phyloP scores from a whole-genome alignment of 2,888 invertebrate genomes.

The Latheticus oryzae region DNA sequence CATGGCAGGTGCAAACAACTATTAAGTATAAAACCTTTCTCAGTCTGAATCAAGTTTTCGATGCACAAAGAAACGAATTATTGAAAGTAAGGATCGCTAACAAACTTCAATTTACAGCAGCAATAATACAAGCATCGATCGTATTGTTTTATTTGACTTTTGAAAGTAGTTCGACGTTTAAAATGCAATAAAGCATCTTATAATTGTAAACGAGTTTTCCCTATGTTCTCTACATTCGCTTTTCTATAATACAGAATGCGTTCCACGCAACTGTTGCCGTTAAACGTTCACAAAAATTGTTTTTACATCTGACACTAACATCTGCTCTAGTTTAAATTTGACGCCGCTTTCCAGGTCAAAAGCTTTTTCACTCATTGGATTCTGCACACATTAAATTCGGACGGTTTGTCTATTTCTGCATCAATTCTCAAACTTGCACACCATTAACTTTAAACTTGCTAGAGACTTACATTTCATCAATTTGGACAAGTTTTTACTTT shows the following conservation, averaged over 20 bases:
- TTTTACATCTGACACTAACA: slow-evolving; percentile 47
- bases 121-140: slow-evolving; percentile 41
- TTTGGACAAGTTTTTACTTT: too few species aligned
- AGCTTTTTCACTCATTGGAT: slow-evolving; percentile 35
- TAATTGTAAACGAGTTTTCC: slow-evolving; percentile 48
- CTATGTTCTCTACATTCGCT: slow-evolving; percentile 31
- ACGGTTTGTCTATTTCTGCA: slow-evolving; percentile 30
- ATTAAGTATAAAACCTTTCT: slow-evolving; percentile 16
- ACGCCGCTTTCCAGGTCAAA: slow-evolving; percentile 39
- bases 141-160: slow-evolving; percentile 47
- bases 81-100: slow-evolving; percentile 40
- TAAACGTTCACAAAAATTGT: slow-evolving; percentile 49
- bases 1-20: slow-evolving; percentile 26
- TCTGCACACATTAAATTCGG: slow-evolving; percentile 34
- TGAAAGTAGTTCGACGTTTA: slow-evolving; percentile 44
- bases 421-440: slow-evolving; percentile 20
- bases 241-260: slow-evolving; percentile 43
- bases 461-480: too few species aligned
- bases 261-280: slow-evolving; percentile 50
- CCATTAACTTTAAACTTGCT: slow-evolving; percentile 23
- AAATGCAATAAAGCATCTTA: slow-evolving; percentile 50
- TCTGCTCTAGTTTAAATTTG: slow-evolving; percentile 49
- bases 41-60: slow-evolving; percentile 16
- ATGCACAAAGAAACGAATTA: slow-evolving; percentile 38
- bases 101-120: slow-evolving; percentile 46